Conservation (phyloP, 2,888 invertebrate genomes). For the Calephelis perditalis region DNA sequence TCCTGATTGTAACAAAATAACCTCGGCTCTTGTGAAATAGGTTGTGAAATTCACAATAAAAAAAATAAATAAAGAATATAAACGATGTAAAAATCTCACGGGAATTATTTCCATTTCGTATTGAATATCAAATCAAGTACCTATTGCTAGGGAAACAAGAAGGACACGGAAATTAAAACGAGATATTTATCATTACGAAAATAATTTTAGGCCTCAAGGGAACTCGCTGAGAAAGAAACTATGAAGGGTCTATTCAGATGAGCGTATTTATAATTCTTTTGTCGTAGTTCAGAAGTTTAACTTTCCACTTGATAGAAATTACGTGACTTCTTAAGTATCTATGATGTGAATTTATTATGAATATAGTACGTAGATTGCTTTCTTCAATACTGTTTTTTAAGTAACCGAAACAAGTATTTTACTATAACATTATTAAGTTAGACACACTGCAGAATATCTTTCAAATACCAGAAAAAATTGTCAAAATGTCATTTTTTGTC, state of each 20-base stretch:
- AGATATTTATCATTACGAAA: conserved; percentile 39
- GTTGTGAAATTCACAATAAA: background rate
- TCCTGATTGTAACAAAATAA: background rate
- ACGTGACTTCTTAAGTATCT: too few species aligned
- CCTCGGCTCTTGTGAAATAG: background rate
- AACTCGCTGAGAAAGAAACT: conserved; percentile 42
- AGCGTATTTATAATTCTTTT: background rate
- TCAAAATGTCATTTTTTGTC: too few species aligned
- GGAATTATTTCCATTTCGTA: conserved; percentile 1
- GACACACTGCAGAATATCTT: too few species aligned
- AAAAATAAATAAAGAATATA: background rate
- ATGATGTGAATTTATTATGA: too few species aligned
- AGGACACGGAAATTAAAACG: conserved; percentile 27
- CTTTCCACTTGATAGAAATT: too few species aligned
- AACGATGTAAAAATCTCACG: background rate
- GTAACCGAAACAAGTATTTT: too few species aligned
- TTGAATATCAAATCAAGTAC: conserved; percentile 7
- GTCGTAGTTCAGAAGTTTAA: background rate
- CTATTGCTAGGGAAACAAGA: conserved; percentile 9
- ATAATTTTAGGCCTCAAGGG: conserved; percentile 33
- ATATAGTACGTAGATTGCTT: too few species aligned
- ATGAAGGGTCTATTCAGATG: conserved; percentile 36
- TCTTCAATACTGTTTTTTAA: too few species aligned
- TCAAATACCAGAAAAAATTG: too few species aligned
- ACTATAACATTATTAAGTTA: too few species aligned